Evolutionary conservation across 1,140 invertebrate species (phyloP).

Genomic region (Dryas iulia): DNA sequence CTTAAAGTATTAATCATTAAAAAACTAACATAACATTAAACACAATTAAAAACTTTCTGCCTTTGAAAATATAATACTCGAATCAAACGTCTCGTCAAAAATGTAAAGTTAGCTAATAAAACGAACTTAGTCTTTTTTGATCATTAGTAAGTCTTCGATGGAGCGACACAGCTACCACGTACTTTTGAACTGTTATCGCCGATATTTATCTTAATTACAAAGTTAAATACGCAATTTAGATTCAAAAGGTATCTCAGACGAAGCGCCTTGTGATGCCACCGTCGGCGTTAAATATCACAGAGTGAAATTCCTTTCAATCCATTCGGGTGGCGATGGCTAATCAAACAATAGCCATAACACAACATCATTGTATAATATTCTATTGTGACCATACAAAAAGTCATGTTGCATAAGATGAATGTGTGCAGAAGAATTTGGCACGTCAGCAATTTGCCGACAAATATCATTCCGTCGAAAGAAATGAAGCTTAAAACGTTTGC

Average conservation of each 20-base stretch:
- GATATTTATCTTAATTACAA: conserved; percentile 77
- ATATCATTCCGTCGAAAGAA: conserved; percentile 18
- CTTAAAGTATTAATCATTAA: conserved; percentile 19
- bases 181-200: conserved; percentile 62
- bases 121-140: conserved; percentile 42
- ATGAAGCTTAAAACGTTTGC: conserved; percentile 15
- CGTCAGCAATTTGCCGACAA: conserved; percentile 42
- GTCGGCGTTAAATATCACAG: conserved; percentile 68
- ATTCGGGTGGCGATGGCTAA: conserved; percentile 53
- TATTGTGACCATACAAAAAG: conserved; percentile 57
- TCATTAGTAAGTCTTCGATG: conserved; percentile 49
- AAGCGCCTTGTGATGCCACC: conserved; percentile 69
- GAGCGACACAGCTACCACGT: conserved; percentile 59
- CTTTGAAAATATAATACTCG: conserved; percentile 23
- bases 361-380: conserved; percentile 47
- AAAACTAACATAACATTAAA: conserved; percentile 6
- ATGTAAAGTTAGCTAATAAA: conserved; percentile 1
- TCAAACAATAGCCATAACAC: conserved; percentile 67
- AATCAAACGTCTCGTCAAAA: conserved; percentile 14
- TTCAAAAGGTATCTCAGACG: conserved; percentile 56
- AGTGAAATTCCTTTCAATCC: conserved; percentile 52
- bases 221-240: conserved; percentile 71
- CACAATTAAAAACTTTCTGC: conserved; percentile 21
- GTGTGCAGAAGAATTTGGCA: conserved; percentile 20
- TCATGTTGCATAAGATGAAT: conserved; percentile 39